A percentile compares a stretch with the other conserved stretches of the same genome.
phyloP scores from a whole-genome alignment of 2,888 invertebrate genomes.

The Opisthograptis luteolata region DNA sequence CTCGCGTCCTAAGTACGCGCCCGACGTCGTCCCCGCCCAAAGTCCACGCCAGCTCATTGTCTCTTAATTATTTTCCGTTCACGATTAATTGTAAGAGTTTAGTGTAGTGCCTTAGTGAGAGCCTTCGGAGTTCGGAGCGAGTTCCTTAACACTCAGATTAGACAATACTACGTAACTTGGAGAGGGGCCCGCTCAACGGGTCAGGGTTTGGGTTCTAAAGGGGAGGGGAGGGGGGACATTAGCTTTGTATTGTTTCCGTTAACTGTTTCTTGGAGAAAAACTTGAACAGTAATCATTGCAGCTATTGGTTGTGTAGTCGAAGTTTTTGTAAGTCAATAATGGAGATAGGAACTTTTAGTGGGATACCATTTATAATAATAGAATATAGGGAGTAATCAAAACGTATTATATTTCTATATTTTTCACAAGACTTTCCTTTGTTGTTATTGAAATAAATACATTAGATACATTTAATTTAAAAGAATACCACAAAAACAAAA shows the following conservation, averaged over 20 bases:
- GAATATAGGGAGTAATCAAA: too few relatives aligned
- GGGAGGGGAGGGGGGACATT: background rate
- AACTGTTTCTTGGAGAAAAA: background rate
- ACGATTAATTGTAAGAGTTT: conserved; percentile 35
- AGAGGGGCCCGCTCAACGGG: background rate
- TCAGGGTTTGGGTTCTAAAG: background rate
- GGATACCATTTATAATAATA: too few relatives aligned
- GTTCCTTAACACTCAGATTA: background rate
- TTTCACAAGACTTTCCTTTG: too few relatives aligned
- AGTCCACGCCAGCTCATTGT: conserved; percentile 19
- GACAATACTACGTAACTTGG: too few relatives aligned
- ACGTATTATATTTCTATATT: too few relatives aligned
- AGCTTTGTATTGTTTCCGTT: conserved; percentile 14
- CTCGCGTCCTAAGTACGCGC: background rate
- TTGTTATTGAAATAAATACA: too few relatives aligned
- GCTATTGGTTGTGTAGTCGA: background rate
- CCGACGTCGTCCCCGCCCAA: conserved; percentile 1
- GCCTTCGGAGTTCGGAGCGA: conserved; percentile 1
- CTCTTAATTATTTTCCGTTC: conserved; percentile 39
- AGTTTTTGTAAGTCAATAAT: background rate
- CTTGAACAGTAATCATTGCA: background rate
- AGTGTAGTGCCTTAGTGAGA: too few relatives aligned
- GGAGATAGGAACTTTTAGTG: background rate
- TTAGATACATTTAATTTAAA: too few relatives aligned
- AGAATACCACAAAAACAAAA: too few relatives aligned